Base-by-base conservation (phyloP, 1,140 invertebrate species). In the Leptestheria dahalacensis region DNA sequence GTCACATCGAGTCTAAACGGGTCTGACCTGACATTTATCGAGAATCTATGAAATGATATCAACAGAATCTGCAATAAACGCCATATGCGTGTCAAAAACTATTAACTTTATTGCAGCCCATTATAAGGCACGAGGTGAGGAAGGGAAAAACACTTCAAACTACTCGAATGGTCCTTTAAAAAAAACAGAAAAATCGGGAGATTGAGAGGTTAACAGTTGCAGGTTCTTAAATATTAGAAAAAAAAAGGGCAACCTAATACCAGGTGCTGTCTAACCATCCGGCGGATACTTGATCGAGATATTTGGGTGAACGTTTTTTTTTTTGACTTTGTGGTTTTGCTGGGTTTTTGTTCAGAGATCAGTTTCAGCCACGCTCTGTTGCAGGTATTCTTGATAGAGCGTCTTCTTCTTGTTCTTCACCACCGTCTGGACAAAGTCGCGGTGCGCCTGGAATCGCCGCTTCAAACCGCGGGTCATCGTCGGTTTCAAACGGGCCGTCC, bases 351-450 rank as follows among this genome's bases (percentile, higher is more conserved):
- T 61, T 69, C 63, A 75, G 18, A 77, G 65, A 65, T 78, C 77
- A 63, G 77, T 74, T 47, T 77, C 76, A 26, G 73, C 74, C 21
- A 78, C 75, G 68, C 75, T 77, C 64, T 78, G 76, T 59, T 73
- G 68, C 52, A 78, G 65, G 63, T 78, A 78, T 51, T 77, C 75
- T 57, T 70, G 67, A 61, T 78, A 78, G 6, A 78, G 64, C 23
- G 67, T 70, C 71, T 77, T 75, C 70, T 77, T 78, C 66, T 75
- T 76, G 47, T 65, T 66, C 61, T 74, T 76, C 3, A 78, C 72
- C 28, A 68, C 68, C 57, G 66, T 72, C 54, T 72, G 69, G 15
- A 79, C 72, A 67, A 72, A 75, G 23, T 75, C 71, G 60, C 69
- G 66, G 54, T 73, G 71, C 64, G 77, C 76, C 12, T 69, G 25